Base-by-base conservation (phyloP, 2,888 invertebrate species). In the Sphaerophoria taeniata region DNA sequence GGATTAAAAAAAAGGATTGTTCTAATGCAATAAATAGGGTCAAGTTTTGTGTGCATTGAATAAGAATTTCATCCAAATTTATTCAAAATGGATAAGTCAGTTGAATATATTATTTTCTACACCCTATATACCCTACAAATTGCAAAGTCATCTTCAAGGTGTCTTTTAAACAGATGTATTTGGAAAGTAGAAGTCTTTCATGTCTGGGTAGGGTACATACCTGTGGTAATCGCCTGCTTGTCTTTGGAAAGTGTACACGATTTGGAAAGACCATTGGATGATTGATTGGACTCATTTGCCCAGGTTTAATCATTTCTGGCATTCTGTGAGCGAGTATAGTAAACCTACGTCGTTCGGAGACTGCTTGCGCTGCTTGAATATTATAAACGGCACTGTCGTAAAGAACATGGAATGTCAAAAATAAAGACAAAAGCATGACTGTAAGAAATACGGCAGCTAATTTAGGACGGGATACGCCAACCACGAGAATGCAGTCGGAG, bases 381-480 rank as follows among this genome's bases (percentile, higher is more conserved):
- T 96, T 96, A 92, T 96, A 96, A 67, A 96, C 94, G 72, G 96
- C 96, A 91, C 96, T 96, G 93, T 97, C 96, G 93, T 96, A 96
- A 81, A 96, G 94, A 89, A 96, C 95, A 91, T 96, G 96, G 93
- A 96, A 96, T 88, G 96, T 96, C 90, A 97, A 94, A 93, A 96
- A 96, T 88, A 97, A 94, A 47, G 96, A 96, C 87, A 96, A 93
- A 88, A 96, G 93, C 93, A 96, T 96, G 91, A 96, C 95, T 89
- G 96, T 95, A 88, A 96, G 94, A 92, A 96, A 95, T 78, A 92
- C 92, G 91, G 96, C 95, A 90, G 96, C 96, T 93, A 96, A 94
- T 92, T 96, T 96, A 89, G 96, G 96, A 93, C 96, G 95, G 92
- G 96, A 96, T 90, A 96, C 95, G 89, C 96, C 96, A 90, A 96